Evolutionary conservation across 2,113 vertebrate species (phyloP), one percentile per base, ranked within the genome.

Genomic region (Chauna torquata): DNA sequence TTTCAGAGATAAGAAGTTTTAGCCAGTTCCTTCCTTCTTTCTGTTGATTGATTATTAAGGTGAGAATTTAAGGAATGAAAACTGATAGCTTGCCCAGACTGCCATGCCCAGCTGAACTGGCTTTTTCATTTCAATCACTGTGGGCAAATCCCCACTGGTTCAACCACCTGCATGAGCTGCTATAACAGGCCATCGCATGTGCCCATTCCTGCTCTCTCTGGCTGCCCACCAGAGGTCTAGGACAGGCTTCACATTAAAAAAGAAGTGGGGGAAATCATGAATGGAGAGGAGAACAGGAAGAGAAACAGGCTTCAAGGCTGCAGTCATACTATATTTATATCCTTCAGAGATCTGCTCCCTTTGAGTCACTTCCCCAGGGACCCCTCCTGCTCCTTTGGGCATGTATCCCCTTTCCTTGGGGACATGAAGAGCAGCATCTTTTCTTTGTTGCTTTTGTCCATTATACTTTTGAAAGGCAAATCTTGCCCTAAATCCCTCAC

Each of bases 1-100:
- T 71, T 75, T 92, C 75, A 66, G 96, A 97, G 94, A 92, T 93
- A n/a, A 3, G 12, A 34, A 61, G 74, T 84, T 64, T 79, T 84
- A 86, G 11, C 40, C 0, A 3, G 3, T 62, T 82, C 66, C 70
- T 72, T 88, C 62, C 68, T 86, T 54, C 85, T 65, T 85, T 84
- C 72, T 80, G 34, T 40, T 16, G 16, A 76, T 50, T 90, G 86
- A 92, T 76, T 76, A 79, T 76, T 88, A 86, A 98, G 98, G 98
- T 98, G 91, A 98, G 97, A 88, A 72, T 59, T 65, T 49, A 7
- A 59, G 52, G 58, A 36, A 49, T 70, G 70, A 47, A 45, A 42
- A 59, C 28, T 49, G 66, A 69, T 8, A 71, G 30, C 25, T 49
- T 83, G 27, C 27, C 36, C 55, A 66, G 59, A 30, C 30, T 70